Evolutionary conservation across 2,888 invertebrate species (phyloP).

Genomic region (Lepetodrilus schrolli): DNA sequence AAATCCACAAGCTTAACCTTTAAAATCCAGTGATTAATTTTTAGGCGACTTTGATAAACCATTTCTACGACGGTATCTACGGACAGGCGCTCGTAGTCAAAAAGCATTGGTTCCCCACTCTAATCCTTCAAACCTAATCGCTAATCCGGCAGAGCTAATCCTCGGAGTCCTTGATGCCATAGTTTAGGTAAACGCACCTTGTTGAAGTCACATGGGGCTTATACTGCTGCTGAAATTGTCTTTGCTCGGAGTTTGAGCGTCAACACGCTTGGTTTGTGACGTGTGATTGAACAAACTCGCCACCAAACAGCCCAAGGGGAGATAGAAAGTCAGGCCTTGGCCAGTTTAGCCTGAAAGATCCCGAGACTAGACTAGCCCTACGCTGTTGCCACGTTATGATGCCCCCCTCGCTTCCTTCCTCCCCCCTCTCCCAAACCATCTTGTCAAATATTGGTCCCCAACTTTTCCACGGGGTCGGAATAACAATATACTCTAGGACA

Average conservation of each 20-base stretch:
- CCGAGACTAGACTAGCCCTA: no score
- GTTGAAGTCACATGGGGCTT: neutral
- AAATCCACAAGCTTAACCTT: neutral
- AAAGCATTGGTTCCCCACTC: neutral
- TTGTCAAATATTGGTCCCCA: neutral
- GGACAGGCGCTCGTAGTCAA: neutral
- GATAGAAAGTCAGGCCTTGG: conserved; percentile 3
- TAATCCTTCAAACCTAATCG: conserved; percentile 3
- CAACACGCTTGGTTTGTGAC: neutral
- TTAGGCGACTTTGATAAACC: neutral
- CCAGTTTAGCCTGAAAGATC: neutral
- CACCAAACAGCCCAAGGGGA: neutral
- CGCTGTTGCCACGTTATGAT: no score
- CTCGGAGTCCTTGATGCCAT: conserved; percentile 14
- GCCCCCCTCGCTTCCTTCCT: no score
- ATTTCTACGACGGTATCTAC: neutral
- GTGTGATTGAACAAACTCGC: neutral
- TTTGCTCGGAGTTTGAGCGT: neutral
- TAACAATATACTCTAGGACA: neutral
- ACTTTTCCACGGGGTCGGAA: neutral
- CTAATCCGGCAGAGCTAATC: conserved; percentile 18
- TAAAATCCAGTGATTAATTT: conserved; percentile 11
- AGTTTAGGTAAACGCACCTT: conserved; percentile 14
- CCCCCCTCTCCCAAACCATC: no score
- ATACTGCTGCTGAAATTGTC: neutral